Conservation (phyloP, 2,888 invertebrate genomes). For the Seira musarum region DNA sequence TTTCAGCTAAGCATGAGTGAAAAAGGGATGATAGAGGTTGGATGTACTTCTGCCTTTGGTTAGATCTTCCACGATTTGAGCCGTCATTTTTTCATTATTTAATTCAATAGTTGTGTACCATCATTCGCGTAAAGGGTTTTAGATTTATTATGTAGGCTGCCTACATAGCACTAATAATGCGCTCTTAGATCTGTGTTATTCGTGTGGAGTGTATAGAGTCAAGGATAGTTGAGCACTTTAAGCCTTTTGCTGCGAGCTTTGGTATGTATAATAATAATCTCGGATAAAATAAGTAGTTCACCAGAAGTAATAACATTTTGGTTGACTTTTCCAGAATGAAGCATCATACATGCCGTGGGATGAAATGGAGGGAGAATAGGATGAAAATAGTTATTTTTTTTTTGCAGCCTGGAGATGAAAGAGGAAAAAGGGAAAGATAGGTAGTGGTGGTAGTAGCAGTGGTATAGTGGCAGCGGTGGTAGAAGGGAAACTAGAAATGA, state of each 20-base stretch:
- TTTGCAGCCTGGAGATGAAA: background rate
- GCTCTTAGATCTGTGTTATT: no score
- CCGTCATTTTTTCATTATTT: no score
- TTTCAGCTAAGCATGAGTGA: no score
- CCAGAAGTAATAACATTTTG: slow-evolving; percentile 54
- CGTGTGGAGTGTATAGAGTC: no score
- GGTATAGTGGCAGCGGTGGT: slow-evolving; percentile 24
- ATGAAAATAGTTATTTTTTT: slow-evolving; percentile 29
- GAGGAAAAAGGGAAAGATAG: background rate
- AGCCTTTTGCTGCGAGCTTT: background rate
- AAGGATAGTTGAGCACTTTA: background rate
- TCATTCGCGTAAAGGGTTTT: slow-evolving; percentile 40
- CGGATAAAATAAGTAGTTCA: slow-evolving; percentile 55
- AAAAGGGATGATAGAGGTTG: no score
- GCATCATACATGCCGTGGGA: no score
- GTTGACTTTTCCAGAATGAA: slow-evolving; percentile 15
- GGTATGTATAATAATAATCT: slow-evolving; percentile 29
- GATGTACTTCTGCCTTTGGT: no score
- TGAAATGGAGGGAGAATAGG: no score
- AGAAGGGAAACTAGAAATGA: slow-evolving; percentile 38
- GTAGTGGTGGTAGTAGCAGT: no score
- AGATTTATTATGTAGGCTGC: slow-evolving; percentile 34
- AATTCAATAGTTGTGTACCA: background rate
- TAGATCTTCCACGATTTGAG: no score
- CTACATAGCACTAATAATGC: no score